These are phyloP conservation scores for Falco concolor DNA, from an alignment of 2,797 vertebrate species.

Conservation along the genomic window DNA sequence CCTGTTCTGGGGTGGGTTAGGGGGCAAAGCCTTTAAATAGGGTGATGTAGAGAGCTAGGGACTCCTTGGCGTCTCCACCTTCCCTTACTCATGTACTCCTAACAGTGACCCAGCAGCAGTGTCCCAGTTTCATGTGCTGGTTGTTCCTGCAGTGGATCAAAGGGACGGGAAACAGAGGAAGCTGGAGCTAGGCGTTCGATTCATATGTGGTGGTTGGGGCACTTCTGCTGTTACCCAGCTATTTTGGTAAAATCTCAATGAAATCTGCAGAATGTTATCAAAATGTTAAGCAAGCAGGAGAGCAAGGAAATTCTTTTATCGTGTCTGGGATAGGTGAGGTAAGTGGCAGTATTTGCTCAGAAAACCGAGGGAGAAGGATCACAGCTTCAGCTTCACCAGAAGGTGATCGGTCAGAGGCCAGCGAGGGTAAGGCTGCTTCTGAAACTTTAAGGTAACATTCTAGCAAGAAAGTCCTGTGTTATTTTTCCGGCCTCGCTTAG, in stretches of 20 bases:
- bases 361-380: neutral
- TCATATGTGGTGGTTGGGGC: neutral
- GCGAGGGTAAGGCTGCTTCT: neutral
- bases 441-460: neutral
- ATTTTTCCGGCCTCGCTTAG: neutral
- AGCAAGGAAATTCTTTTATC: neutral
- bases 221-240: neutral
- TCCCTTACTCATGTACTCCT: constrained; percentile 39
- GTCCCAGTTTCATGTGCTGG: constrained; percentile 43
- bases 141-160: constrained; percentile 34
- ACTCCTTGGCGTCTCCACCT: neutral
- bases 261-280: neutral
- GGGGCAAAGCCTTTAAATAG: neutral
- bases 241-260: neutral
- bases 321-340: neutral
- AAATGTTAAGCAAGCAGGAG: neutral
- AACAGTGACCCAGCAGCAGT: constrained; percentile 41
- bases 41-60: neutral
- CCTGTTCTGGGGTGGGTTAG: constrained; percentile 35
- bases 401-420: neutral
- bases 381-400: neutral
- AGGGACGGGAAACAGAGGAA: neutral
- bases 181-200: neutral
- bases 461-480: neutral
- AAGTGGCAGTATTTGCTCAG: neutral